These are phyloP conservation scores for Schlechtendalia chinensis DNA, from an alignment of 1,140 invertebrate genomes.

Conservation along the genomic window DNA sequence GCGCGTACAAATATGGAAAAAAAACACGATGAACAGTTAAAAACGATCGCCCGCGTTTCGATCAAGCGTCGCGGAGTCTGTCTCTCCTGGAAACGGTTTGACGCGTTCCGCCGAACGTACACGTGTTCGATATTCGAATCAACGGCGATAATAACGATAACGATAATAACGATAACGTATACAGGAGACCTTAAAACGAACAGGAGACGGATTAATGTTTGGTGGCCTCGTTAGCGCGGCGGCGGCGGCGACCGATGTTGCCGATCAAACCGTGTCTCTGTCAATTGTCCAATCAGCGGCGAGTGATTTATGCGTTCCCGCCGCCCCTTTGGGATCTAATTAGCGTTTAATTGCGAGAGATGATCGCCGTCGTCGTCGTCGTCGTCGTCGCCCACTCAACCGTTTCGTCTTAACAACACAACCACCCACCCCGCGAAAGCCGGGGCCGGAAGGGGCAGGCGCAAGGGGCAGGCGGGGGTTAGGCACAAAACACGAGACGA, in stretches of 20 bases:
- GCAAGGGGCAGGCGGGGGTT: too few relatives aligned
- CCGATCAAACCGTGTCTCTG: slow-evolving; percentile 40
- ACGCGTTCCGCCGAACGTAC: too few relatives aligned
- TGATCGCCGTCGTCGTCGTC: slow-evolving; percentile 3
- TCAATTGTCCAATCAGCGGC: slow-evolving; percentile 46
- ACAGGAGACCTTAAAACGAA: neutral
- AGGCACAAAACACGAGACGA: too few relatives aligned
- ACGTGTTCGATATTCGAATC: too few relatives aligned
- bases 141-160: too few relatives aligned
- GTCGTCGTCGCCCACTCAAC: slow-evolving; percentile 20
- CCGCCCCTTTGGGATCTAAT: slow-evolving; percentile 49
- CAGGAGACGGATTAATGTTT: slow-evolving; percentile 43
- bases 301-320: slow-evolving; percentile 46
- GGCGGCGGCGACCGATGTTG: slow-evolving; percentile 34
- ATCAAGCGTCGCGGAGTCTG: too few relatives aligned
- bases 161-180: neutral
- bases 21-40: too few relatives aligned
- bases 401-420: slow-evolving; percentile 46
- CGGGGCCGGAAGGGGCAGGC: too few relatives aligned
- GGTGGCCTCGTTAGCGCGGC: slow-evolving; percentile 22
- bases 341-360: slow-evolving; percentile 47
- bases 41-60: too few relatives aligned
- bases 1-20: too few relatives aligned
- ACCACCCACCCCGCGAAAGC: neutral
- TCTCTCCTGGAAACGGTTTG: too few relatives aligned